phyloP scores from a whole-genome alignment of 1,140 invertebrate genomes.

The Leptinotarsa defecta region DNA sequence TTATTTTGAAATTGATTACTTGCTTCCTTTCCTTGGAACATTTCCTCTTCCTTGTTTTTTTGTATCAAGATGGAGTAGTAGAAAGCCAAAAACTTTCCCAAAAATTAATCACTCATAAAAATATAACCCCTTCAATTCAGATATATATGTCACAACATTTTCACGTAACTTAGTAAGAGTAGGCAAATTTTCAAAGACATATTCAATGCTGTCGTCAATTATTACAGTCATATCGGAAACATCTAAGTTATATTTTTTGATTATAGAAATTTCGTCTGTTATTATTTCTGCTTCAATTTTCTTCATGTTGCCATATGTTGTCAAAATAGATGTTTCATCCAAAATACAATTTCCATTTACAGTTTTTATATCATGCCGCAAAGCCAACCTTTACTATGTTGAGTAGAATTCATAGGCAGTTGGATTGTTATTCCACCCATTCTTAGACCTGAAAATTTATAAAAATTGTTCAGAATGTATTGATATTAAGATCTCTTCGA shows the following conservation, averaged over 20 bases:
- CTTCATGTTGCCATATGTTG: background rate
- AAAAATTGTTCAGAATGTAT: background rate
- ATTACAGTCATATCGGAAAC: background rate
- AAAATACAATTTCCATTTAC: background rate
- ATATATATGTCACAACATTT: background rate
- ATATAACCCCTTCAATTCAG: too few relatives aligned
- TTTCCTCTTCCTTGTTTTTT: too few relatives aligned
- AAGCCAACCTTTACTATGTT: constrained; percentile 28
- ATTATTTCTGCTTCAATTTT: background rate
- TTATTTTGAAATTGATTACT: too few relatives aligned
- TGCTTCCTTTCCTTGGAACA: too few relatives aligned
- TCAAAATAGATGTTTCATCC: background rate
- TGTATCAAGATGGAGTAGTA: too few relatives aligned
- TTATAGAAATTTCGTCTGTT: background rate
- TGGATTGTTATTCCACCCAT: constrained; percentile 55
- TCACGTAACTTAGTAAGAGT: background rate
- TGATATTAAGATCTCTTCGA: background rate
- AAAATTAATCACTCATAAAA: too few relatives aligned
- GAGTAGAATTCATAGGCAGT: constrained; percentile 43
- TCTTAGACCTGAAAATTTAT: constrained; percentile 46
- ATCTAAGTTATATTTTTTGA: background rate
- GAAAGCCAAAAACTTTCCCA: too few relatives aligned
- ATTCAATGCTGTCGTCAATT: background rate
- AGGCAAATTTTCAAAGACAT: background rate
- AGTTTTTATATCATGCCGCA: constrained; percentile 27